Conservation (phyloP, 2,797 vertebrate species). For the Pantherophis alleghaniensis region DNA sequence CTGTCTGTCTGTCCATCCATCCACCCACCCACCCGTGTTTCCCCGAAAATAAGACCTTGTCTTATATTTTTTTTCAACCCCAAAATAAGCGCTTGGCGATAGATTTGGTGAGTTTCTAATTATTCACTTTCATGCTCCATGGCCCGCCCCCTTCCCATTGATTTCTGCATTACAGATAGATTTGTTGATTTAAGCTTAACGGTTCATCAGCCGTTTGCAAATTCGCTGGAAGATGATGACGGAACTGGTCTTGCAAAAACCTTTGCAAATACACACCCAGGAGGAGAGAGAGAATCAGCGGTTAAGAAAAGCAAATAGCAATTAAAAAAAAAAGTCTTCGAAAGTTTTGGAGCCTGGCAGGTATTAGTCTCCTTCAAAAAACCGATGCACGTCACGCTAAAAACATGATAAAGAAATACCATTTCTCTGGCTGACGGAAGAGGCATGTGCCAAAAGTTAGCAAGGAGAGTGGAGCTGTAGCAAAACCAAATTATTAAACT, state of each 20-base stretch:
- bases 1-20: no score
- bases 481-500: background rate
- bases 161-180: background rate
- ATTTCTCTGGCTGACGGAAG: background rate
- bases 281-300: background rate
- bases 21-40: no score
- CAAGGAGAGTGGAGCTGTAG: background rate
- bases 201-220: background rate
- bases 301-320: background rate
- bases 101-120: background rate
- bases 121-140: background rate
- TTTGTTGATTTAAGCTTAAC: background rate
- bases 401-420: background rate
- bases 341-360: background rate
- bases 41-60: no score
- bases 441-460: background rate
- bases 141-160: background rate
- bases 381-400: background rate
- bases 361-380: background rate
- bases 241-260: background rate
- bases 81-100: no score
- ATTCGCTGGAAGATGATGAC: background rate
- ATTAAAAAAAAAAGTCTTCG: background rate
- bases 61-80: no score
- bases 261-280: background rate